Percentiles rank a stretch among this genome's conserved stretches.
Evolutionary conservation across 2,113 vertebrate genomes (phyloP).

Genomic region (Pygoscelis antarcticus): DNA sequence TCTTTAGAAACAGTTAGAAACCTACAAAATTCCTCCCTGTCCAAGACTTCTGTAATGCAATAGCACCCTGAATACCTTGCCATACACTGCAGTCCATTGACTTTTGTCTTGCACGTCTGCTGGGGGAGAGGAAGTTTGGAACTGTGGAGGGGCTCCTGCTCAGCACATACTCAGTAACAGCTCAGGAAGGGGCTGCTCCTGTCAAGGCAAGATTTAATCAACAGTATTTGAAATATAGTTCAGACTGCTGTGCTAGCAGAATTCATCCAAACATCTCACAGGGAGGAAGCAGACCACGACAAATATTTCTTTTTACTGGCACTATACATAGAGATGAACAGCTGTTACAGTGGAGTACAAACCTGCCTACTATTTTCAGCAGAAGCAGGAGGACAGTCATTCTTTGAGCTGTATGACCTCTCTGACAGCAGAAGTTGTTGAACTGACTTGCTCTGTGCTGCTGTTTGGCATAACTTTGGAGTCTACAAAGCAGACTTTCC

Average conservation of each 20-base stretch:
- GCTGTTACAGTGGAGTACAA: slow-evolving; percentile 31
- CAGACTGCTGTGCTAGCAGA: slow-evolving; percentile 21
- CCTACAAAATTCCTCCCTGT: not conserved
- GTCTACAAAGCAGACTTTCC: not conserved
- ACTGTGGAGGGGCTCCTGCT: not conserved
- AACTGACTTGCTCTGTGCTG: not conserved
- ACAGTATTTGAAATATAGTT: not conserved
- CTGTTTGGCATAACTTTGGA: not conserved
- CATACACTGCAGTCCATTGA: not conserved
- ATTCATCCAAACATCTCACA: slow-evolving; percentile 14
- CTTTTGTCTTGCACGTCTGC: not conserved
- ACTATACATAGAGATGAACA: slow-evolving; percentile 37
- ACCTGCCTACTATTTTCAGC: slow-evolving; percentile 47
- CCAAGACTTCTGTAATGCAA: not conserved
- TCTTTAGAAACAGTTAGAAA: not conserved
- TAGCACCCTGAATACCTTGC: not conserved
- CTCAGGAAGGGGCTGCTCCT: not conserved
- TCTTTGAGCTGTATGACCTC: slow-evolving; percentile 9
- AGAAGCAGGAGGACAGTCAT: slow-evolving; percentile 8
- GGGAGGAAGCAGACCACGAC: slow-evolving; percentile 23
- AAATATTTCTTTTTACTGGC: slow-evolving; percentile 56
- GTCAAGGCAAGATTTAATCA: slow-evolving; percentile 25
- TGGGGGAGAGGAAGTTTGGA: not conserved
- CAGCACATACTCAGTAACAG: not conserved
- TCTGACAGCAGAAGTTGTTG: not conserved